phyloP scores from a whole-genome alignment of 1,140 invertebrate genomes.

The Atta colombica region DNA sequence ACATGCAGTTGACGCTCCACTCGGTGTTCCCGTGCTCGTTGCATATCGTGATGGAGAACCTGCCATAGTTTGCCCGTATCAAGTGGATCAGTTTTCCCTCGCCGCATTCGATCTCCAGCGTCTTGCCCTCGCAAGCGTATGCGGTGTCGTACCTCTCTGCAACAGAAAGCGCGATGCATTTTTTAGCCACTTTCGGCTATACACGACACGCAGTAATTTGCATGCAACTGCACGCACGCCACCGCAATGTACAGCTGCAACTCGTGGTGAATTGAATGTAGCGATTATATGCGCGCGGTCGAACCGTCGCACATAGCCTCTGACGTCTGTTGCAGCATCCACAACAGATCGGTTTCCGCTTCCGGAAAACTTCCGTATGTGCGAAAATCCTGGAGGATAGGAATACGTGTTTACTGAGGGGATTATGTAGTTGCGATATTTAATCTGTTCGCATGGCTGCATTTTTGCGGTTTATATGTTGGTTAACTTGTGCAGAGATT shows the following conservation, averaged over 20 bases:
- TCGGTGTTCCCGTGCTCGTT: conserved; percentile 98
- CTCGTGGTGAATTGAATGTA: neutral
- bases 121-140: conserved; percentile 97
- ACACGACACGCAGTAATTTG: conserved; percentile 9
- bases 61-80: conserved; percentile 97
- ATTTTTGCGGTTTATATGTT: conserved; percentile 26
- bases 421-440: conserved; percentile 45
- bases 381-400: conserved; percentile 29
- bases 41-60: conserved; percentile 98
- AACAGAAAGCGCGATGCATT: conserved; percentile 78
- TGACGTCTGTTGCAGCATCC: conserved; percentile 24
- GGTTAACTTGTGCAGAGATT: neutral
- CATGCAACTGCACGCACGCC: conserved; percentile 25
- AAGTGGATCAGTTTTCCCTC: conserved; percentile 96
- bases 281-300: conserved; percentile 37
- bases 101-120: conserved; percentile 94
- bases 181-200: neutral
- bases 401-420: conserved; percentile 7
- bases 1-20: conserved; percentile 98
- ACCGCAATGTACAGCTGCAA: neutral
- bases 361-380: conserved; percentile 27
- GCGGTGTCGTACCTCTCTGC: conserved; percentile 94
- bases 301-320: conserved; percentile 6
- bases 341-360: conserved; percentile 22
- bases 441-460: conserved; percentile 44